Percentiles rank a stretch among this genome's conserved stretches.
These are phyloP conservation scores for Meloidogyne floridensis DNA, from an alignment of 1,140 invertebrate species.

Conservation along the genomic window DNA sequence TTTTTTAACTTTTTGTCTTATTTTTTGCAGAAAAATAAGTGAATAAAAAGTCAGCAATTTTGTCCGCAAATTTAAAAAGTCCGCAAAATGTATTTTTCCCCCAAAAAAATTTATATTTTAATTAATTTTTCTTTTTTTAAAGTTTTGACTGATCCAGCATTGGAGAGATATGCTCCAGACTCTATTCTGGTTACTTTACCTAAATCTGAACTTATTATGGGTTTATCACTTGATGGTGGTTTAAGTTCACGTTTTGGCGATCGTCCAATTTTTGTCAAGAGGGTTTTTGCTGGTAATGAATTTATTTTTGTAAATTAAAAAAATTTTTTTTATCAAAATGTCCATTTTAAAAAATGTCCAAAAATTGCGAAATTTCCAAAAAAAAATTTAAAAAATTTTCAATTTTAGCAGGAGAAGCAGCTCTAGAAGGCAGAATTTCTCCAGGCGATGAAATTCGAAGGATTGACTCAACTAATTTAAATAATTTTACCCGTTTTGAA, in stretches of 20 bases:
- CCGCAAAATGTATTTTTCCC: no score
- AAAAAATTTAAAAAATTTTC: conserved; percentile 1
- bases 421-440: conserved; percentile 20
- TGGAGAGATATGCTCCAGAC: conserved; percentile 26
- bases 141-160: conserved; percentile 35
- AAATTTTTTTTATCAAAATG: no score
- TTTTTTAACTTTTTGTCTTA: neutral
- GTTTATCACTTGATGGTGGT: conserved; percentile 37
- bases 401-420: conserved; percentile 44
- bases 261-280: conserved; percentile 44
- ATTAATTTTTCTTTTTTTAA: neutral
- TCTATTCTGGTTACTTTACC: conserved; percentile 25
- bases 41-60: no score
- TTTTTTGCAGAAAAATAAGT: neutral
- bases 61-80: no score
- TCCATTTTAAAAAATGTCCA: no score
- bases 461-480: conserved; percentile 32
- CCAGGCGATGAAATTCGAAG: conserved; percentile 40
- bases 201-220: conserved; percentile 38
- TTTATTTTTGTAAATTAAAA: neutral
- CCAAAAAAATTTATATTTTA: neutral
- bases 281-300: conserved; percentile 34
- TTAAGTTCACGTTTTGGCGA: conserved; percentile 30
- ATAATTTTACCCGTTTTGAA: conserved; percentile 34
- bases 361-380: conserved; percentile 21